Conservation (phyloP, 1,140 invertebrate genomes). For the Megathymus violae region DNA sequence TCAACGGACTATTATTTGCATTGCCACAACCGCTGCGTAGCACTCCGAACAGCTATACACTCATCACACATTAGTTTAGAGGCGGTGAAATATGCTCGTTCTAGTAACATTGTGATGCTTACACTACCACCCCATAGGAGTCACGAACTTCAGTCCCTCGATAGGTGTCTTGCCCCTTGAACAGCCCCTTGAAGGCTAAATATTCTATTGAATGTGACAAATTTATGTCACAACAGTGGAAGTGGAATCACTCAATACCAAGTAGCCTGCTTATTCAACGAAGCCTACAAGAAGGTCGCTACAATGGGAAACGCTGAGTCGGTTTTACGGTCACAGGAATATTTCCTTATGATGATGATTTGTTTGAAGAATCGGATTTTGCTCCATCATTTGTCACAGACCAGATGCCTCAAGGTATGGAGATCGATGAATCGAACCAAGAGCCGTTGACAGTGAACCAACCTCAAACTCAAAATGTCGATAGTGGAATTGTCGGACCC, state of each 20-base stretch:
- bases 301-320: slow-evolving; percentile 1
- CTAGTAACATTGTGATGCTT: slow-evolving; percentile 5
- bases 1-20: no score
- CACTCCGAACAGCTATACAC: no score
- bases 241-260: slow-evolving; percentile 8
- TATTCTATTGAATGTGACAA: slow-evolving; percentile 15
- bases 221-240: neutral
- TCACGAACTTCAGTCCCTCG: slow-evolving; percentile 3
- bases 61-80: slow-evolving; percentile 26
- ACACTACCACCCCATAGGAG: slow-evolving; percentile 11
- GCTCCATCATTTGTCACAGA: slow-evolving; percentile 6
- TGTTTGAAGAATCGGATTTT: slow-evolving; percentile 24
- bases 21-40: no score
- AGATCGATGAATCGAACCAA: no score
- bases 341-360: neutral
- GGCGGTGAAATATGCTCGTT: neutral
- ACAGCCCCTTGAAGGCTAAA: slow-evolving; percentile 5
- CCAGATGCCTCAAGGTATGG: no score
- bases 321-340: slow-evolving; percentile 19
- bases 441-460: no score
- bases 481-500: no score
- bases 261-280: slow-evolving; percentile 6
- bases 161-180: neutral
- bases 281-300: slow-evolving; percentile 1
- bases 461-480: no score